Conservation (phyloP, 2,888 invertebrate species). For the Mesochorus sp. region DNA sequence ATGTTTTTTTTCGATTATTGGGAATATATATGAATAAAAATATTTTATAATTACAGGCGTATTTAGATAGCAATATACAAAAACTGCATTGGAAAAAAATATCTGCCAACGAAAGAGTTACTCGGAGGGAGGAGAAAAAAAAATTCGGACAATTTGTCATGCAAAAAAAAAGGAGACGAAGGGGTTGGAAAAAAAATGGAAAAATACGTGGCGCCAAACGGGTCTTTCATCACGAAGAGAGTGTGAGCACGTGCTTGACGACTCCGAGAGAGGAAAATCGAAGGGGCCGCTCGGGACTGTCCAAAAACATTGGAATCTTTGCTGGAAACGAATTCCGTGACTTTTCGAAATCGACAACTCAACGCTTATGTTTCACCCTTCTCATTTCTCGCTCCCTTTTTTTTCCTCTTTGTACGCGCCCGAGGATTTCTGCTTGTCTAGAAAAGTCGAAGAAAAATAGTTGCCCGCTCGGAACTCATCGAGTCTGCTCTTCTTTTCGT, state of each 20-base stretch:
- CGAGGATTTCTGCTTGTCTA: constrained; percentile 38
- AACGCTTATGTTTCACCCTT: constrained; percentile 49
- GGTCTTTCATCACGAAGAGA: constrained; percentile 32
- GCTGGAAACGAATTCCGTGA: constrained; percentile 54
- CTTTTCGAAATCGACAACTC: constrained; percentile 49
- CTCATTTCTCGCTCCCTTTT: neutral
- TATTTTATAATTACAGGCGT: no score
- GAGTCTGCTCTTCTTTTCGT: constrained; percentile 17
- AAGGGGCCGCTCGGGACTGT: constrained; percentile 45
- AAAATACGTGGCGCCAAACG: constrained; percentile 33
- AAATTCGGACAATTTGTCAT: neutral
- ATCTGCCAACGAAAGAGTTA: no score
- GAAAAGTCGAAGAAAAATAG: constrained; percentile 56
- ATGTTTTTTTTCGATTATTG: no score
- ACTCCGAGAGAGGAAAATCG: constrained; percentile 35
- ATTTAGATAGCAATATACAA: no score
- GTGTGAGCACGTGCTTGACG: constrained; percentile 31
- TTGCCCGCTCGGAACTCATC: constrained; percentile 47
- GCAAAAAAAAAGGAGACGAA: constrained; percentile 18
- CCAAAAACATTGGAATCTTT: constrained; percentile 60
- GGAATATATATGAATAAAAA: no score
- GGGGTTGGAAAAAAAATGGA: constrained; percentile 16
- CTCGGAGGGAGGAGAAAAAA: neutral
- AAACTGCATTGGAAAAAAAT: no score
- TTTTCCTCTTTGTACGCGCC: constrained; percentile 6